phyloP scores from a whole-genome alignment of 2,113 vertebrate species.

The Rhynchopsitta pachyrhyncha region DNA sequence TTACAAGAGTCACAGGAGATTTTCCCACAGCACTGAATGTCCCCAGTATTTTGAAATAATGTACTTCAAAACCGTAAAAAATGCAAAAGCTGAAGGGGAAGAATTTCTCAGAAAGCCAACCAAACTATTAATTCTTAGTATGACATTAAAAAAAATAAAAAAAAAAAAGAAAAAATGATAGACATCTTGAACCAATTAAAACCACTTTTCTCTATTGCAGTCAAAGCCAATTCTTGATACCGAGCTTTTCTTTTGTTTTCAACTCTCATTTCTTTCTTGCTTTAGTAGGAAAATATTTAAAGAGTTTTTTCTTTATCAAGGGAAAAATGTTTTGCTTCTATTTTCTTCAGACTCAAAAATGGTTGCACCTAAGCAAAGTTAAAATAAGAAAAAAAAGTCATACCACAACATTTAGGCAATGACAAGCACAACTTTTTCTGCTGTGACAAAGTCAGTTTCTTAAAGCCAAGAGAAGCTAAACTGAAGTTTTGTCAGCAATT shows the following conservation, averaged over 20 bases:
- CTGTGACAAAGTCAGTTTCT: neutral
- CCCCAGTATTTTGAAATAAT: neutral
- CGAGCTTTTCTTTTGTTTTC: constrained; percentile 20
- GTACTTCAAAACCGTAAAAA: neutral
- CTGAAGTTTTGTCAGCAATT: neutral
- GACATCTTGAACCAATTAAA: constrained; percentile 20
- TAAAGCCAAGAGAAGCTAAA: neutral
- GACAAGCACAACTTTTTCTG: neutral
- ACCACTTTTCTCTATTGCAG: neutral
- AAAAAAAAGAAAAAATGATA: neutral
- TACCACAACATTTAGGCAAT: neutral
- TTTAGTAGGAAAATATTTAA: neutral
- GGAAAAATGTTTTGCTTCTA: neutral
- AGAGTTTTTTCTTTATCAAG: neutral
- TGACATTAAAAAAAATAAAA: neutral
- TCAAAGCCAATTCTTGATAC: neutral
- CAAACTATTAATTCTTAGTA: neutral
- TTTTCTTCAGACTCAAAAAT: neutral
- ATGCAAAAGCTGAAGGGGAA: neutral
- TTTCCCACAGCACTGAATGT: neutral
- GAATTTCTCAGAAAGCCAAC: neutral
- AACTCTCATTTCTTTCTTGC: neutral
- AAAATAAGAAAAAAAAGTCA: neutral
- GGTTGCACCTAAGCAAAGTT: neutral
- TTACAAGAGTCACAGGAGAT: neutral